These are phyloP conservation scores for Andricus curvator DNA, from an alignment of 2,888 invertebrate species.

Conservation along the genomic window DNA sequence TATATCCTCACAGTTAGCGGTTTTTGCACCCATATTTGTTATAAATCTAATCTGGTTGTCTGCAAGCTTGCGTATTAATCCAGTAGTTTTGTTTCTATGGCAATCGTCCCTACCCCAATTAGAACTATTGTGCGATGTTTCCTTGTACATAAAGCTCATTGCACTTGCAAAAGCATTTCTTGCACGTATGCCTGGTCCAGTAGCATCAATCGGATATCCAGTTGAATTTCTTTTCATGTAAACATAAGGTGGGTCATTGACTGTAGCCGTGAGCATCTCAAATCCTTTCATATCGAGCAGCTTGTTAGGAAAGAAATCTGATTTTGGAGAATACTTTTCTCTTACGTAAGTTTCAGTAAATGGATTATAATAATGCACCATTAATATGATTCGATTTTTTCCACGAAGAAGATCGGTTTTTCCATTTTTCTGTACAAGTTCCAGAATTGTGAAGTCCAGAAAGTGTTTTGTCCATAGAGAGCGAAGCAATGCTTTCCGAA, in stretches of 20 bases:
- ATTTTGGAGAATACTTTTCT: neutral
- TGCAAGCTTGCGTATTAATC: neutral
- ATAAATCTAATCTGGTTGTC: neutral
- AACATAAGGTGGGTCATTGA: neutral
- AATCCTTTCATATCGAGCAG: neutral
- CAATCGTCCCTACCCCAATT: neutral
- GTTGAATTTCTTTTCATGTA: neutral
- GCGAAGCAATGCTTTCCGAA: neutral
- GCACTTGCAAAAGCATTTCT: neutral
- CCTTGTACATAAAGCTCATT: neutral
- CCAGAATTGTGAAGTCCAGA: neutral
- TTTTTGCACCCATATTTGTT: neutral
- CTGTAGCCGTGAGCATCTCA: neutral
- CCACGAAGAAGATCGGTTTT: neutral
- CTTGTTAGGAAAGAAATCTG: neutral
- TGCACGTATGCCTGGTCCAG: neutral
- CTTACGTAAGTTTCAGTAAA: neutral
- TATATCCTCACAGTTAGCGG: neutral
- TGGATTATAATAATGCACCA: neutral
- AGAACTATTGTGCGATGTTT: neutral
- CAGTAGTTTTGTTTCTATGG: neutral
- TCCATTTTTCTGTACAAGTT: no score
- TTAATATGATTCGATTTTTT: neutral
- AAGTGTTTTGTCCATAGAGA: neutral
- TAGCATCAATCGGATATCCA: neutral